Evolutionary conservation across 2,888 invertebrate genomes (phyloP).

Genomic region (Idaea dimidiata): DNA sequence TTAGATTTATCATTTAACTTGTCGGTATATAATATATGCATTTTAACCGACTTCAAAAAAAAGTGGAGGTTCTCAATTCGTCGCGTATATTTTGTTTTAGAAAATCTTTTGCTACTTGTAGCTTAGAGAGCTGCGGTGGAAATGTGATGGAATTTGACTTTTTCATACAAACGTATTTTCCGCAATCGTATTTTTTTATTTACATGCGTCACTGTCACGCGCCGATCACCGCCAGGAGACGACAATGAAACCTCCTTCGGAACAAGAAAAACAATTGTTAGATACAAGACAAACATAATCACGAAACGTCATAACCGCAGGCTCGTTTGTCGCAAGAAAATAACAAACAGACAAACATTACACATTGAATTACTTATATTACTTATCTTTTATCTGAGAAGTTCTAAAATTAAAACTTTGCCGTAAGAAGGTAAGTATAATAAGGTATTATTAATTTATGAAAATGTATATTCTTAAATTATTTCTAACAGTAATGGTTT

Average conservation of each 20-base stretch:
- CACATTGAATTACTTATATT: background rate
- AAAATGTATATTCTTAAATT: no score
- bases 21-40: no score
- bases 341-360: background rate
- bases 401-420: background rate
- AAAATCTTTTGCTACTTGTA: no score
- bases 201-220: background rate
- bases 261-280: background rate
- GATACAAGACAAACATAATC: background rate
- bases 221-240: background rate
- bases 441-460: no score
- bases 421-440: background rate
- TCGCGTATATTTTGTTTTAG: no score
- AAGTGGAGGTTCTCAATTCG: no score
- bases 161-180: no score
- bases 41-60: no score
- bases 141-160: no score
- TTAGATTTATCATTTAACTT: no score
- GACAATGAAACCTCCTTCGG: background rate
- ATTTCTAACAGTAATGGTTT: no score
- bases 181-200: background rate
- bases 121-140: no score
- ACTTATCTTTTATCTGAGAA: background rate
- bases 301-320: background rate
- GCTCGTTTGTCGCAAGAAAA: background rate